Conservation (phyloP, 2,113 vertebrate species). For the Corydoras sp. region DNA sequence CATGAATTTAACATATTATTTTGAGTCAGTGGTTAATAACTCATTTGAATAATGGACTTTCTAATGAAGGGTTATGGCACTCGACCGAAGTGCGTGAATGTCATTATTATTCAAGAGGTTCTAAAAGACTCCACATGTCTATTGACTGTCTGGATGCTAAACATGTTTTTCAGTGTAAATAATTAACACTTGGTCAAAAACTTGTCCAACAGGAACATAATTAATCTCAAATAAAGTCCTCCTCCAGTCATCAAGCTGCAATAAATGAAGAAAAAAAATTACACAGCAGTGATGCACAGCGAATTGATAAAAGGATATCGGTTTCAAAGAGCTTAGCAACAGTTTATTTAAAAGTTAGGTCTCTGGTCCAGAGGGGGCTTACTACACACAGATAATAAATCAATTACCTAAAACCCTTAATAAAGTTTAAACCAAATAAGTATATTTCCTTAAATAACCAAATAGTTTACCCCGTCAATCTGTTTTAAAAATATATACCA, state of each 20-base stretch:
- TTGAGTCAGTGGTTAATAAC: conserved; percentile 31
- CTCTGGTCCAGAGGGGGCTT: no score
- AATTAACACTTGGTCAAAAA: conserved; percentile 29
- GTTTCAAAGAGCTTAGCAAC: not conserved
- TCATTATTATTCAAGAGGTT: conserved; percentile 70
- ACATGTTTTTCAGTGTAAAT: conserved; percentile 5
- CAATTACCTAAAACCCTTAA: no score
- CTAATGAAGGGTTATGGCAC: conserved; percentile 55
- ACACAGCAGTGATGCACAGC: not conserved
- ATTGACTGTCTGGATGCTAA: not conserved
- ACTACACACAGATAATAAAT: no score
- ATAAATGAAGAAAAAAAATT: not conserved
- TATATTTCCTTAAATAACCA: no score
- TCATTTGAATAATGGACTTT: conserved; percentile 71
- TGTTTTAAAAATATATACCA: no score
- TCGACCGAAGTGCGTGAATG: conserved; percentile 57
- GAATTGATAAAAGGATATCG: conserved; percentile 1
- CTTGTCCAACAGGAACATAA: conserved; percentile 21
- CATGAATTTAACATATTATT: conserved; percentile 30
- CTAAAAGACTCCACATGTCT: conserved; percentile 53
- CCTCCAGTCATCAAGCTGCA: conserved; percentile 10
- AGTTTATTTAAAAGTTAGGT: no score
- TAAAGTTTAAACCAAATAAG: no score
- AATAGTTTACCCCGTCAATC: no score
- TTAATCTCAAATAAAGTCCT: conserved; percentile 16